These are phyloP conservation scores for Apis mellifera DNA, from an alignment of 1,140 invertebrate species.

Conservation along the genomic window Amel_HAv3.1 CM009933.2:4183501-4184000, in stretches of 20 bases:
- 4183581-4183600: neutral
- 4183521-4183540: slow-evolving; percentile 4
- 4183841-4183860: too few relatives aligned
- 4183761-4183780: slow-evolving; percentile 1
- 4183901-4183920: too few relatives aligned
- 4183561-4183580: too few relatives aligned
- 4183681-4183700: neutral
- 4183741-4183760: slow-evolving; percentile 19
- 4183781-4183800: slow-evolving; percentile 32
- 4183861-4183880: too few relatives aligned
- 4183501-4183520: slow-evolving; percentile 40
- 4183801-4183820: neutral
- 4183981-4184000: too few relatives aligned
- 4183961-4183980: too few relatives aligned
- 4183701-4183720: slow-evolving; percentile 16
- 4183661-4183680: too few relatives aligned
- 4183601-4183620: slow-evolving; percentile 6
- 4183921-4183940: too few relatives aligned
- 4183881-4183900: too few relatives aligned
- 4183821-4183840: slow-evolving; percentile 3
- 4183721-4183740: slow-evolving; percentile 41
- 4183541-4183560: neutral
- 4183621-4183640: neutral
- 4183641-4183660: slow-evolving; percentile 10
- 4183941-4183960: too few relatives aligned